Base-by-base conservation (phyloP, 2,113 vertebrate species). In the Pyxicephalus adspersus region DNA sequence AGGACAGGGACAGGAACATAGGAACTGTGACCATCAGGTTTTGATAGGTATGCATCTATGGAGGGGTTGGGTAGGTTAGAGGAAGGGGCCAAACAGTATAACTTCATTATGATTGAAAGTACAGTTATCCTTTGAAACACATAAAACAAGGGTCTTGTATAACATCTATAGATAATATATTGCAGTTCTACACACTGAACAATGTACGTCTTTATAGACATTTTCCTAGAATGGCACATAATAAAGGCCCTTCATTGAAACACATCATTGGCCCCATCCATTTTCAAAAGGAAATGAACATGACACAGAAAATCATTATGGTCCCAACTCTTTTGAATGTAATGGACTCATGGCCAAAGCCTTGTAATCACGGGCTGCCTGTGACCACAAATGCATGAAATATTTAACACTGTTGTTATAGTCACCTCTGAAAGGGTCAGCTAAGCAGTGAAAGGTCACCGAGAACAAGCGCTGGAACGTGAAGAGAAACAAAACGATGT, bases 331-430 rank as follows among this genome's bases (percentile, higher is more conserved):
- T 19, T 67, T 45, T 45, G 31, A n/a, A 67, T 22, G 19, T 22
- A 65, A 19, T 28, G 45, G 51, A 54, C 26, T 72, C 3, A 72
- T 28, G 23, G 17, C 26, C 7, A 29, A 55, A 54, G 17, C 25
- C 67, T 71, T 28, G 25, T 19, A 74, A 60, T 60, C 6, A 23
- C 71, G 60, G 28, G 15, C 23, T 2, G 5, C 28, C 3, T 50
- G n/a, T 63, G 57, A 23, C 29, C 57, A 50, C 26, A 74, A 58
- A 31, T 38, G 54, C 71, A 76, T 63, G 57, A 76, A 76, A 63
- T 76, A 45, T 57, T 76, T 76, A 63, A 76, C 73, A 61, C 34
- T 50, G 73, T 76, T 76, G 73, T 76, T 51, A 51, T 28, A 76
- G 73, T 76, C 58, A 63, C 31, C 34, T 76, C 6, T 76, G 34